Evolutionary conservation across 2,797 vertebrate species (phyloP).

Genomic region (Ptychobarbus kaznakovi): DNA sequence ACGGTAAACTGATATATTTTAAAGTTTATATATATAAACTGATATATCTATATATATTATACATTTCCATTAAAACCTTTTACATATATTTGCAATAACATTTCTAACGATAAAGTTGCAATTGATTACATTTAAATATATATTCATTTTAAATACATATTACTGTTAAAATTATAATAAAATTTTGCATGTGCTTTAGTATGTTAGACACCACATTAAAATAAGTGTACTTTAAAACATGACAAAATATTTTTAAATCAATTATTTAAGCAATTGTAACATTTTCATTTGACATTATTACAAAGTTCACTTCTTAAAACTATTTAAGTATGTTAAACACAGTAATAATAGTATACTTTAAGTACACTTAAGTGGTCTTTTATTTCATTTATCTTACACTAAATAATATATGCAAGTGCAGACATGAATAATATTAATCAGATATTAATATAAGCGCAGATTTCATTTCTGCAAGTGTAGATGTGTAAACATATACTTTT

Average conservation of each 20-base stretch:
- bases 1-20: too few species aligned
- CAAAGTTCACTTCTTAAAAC: not conserved
- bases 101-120: not conserved
- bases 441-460: not conserved
- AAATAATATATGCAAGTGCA: not conserved
- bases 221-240: not conserved
- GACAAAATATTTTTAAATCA: not conserved
- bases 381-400: not conserved
- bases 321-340: not conserved
- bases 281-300: not conserved
- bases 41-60: too few species aligned
- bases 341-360: not conserved
- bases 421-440: not conserved
- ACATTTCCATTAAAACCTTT: too few species aligned
- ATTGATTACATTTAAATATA: not conserved
- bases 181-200: not conserved
- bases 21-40: too few species aligned
- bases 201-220: not conserved
- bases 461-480: not conserved
- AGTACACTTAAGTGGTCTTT: not conserved
- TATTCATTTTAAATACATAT: not conserved
- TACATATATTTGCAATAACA: not conserved
- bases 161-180: not conserved
- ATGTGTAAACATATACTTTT: not conserved
- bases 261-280: not conserved